phyloP scores from a whole-genome alignment of 2,113 vertebrate species.

The Penelope pileata region DNA sequence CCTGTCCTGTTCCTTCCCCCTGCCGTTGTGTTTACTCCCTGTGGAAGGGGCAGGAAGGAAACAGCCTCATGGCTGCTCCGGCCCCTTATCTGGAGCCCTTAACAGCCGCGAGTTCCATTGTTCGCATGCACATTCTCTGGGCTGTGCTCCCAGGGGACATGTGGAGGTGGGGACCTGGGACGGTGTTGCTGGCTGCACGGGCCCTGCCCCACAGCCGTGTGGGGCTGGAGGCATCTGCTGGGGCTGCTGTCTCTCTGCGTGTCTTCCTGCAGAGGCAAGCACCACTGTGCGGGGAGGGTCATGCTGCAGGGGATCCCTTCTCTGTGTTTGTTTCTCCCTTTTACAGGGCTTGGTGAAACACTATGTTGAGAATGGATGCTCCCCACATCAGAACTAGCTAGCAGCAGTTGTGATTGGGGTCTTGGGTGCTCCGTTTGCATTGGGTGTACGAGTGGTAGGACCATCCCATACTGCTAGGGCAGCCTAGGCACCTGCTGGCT shows the following conservation, averaged over 20 bases:
- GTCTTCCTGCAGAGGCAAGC: not conserved
- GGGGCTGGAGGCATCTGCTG: not conserved
- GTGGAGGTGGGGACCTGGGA: not conserved
- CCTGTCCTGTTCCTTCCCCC: conserved; percentile 1
- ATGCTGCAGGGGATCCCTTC: accelerated
- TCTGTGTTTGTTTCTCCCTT: not conserved
- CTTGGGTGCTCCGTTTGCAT: not conserved
- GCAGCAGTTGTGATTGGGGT: not conserved
- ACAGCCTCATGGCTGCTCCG: not conserved
- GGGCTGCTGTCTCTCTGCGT: accelerated
- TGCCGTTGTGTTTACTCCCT: conserved; percentile 31
- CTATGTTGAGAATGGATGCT: accelerated
- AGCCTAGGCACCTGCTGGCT: not conserved
- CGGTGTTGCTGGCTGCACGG: accelerated
- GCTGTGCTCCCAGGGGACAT: not conserved
- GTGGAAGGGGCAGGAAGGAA: conserved; percentile 63
- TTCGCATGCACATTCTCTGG: not conserved
- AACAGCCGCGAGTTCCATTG: not conserved
- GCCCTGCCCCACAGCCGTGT: not conserved
- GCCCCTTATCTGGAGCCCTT: conserved; percentile 44
- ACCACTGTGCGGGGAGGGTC: not conserved
- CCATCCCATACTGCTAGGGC: not conserved
- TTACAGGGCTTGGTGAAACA: not conserved
- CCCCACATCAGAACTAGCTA: accelerated
- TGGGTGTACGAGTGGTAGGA: not conserved